A percentile compares a stretch with the other conserved stretches of the same genome.
phyloP scores from a whole-genome alignment of 1,140 invertebrate genomes.

The Heliothis subflexa region DNA sequence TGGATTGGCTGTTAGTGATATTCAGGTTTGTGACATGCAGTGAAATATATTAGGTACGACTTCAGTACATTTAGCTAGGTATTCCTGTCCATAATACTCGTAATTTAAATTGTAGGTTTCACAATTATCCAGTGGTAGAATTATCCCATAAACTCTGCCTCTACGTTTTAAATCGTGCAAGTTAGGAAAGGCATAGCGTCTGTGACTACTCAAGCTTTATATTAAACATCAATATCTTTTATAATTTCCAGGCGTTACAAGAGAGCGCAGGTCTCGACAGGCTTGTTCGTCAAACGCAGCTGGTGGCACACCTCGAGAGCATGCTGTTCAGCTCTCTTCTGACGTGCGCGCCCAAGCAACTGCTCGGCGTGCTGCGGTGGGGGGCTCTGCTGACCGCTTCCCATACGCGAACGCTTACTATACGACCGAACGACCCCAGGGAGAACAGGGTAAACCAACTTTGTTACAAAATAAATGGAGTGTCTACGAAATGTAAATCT shows the following conservation, averaged over 20 bases:
- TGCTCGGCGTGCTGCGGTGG: conserved; percentile 89
- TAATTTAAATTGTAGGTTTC: too few relatives aligned
- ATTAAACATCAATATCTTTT: not conserved
- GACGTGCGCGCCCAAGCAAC: conserved; percentile 88
- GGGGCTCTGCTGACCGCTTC: conserved; percentile 90
- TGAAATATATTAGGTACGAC: not conserved
- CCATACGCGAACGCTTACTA: conserved; percentile 90
- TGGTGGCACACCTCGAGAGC: conserved; percentile 92
- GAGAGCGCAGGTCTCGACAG: conserved; percentile 93
- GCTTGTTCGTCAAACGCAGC: conserved; percentile 92
- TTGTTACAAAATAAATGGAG: too few relatives aligned
- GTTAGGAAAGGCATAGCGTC: too few relatives aligned
- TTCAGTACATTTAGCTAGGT: too few relatives aligned
- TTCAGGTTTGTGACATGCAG: conserved; percentile 82
- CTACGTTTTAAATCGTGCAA: too few relatives aligned
- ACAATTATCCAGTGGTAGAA: too few relatives aligned
- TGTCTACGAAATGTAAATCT: too few relatives aligned
- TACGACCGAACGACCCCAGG: conserved; percentile 92
- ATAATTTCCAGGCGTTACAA: conserved; percentile 89
- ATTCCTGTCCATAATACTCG: too few relatives aligned
- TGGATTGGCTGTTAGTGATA: conserved; percentile 94
- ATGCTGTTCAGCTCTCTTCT: conserved; percentile 92
- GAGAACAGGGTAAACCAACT: conserved; percentile 87
- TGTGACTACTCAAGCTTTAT: too few relatives aligned
- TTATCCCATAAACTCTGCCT: too few relatives aligned